Evolutionary conservation across 2,888 invertebrate species (phyloP).

Genomic region (Parasteatoda lunata): DNA sequence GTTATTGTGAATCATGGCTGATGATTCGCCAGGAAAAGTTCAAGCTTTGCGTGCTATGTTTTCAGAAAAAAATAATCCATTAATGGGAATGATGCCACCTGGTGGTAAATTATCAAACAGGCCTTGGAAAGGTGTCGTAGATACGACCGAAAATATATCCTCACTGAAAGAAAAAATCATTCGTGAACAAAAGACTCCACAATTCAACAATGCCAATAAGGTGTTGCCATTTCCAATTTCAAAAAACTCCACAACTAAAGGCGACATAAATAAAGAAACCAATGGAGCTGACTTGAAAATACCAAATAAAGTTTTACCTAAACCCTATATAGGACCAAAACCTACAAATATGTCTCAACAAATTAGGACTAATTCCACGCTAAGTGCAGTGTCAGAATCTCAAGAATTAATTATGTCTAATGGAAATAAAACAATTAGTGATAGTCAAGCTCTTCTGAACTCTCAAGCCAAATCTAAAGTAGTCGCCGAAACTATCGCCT

Average conservation of each 20-base stretch:
- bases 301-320: neutral
- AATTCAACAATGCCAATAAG: slow-evolving; percentile 2
- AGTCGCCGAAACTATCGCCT: slow-evolving; percentile 55
- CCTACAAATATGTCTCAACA: slow-evolving; percentile 31
- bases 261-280: slow-evolving; percentile 15
- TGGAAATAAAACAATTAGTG: slow-evolving; percentile 1
- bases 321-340: slow-evolving; percentile 52
- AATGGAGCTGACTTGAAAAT: slow-evolving; percentile 18
- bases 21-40: slow-evolving; percentile 64
- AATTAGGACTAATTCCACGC: neutral
- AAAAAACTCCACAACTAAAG: neutral
- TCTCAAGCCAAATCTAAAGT: slow-evolving; percentile 43
- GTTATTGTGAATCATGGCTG: slow-evolving; percentile 44
- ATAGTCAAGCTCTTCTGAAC: slow-evolving; percentile 5
- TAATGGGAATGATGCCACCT: slow-evolving; percentile 61
- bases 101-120: slow-evolving; percentile 23
- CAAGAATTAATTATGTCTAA: neutral
- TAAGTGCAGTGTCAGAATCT: neutral
- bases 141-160: slow-evolving; percentile 8
- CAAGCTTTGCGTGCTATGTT: slow-evolving; percentile 63
- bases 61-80: slow-evolving; percentile 50
- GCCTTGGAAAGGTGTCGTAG: slow-evolving; percentile 31
- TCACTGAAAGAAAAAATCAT: slow-evolving; percentile 27
- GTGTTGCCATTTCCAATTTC: slow-evolving; percentile 15
- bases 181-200: slow-evolving; percentile 17